These are phyloP conservation scores for Vollenhovia emeryi DNA, from an alignment of 1,140 invertebrate species.

Conservation along the genomic window DNA sequence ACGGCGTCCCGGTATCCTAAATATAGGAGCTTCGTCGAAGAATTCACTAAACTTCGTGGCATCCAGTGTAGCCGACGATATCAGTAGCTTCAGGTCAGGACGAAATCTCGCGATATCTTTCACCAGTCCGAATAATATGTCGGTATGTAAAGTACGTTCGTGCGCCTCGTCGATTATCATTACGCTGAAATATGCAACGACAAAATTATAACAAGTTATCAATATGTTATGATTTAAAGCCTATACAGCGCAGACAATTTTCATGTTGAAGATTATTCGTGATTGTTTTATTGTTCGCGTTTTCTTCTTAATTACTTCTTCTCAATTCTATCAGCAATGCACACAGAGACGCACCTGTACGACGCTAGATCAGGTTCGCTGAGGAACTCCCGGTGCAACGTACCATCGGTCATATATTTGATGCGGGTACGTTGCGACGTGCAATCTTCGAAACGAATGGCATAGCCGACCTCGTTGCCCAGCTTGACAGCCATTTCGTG, in stretches of 20 bases:
- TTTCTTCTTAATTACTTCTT: neutral
- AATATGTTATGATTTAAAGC: neutral
- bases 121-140: slow-evolving; percentile 98
- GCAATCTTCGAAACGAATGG: slow-evolving; percentile 99
- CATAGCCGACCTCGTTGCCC: slow-evolving; percentile 99
- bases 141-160: slow-evolving; percentile 98
- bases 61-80: slow-evolving; percentile 99
- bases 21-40: slow-evolving; percentile 99
- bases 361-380: slow-evolving; percentile 97
- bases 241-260: neutral
- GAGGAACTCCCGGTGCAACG: slow-evolving; percentile 98
- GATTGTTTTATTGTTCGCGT: neutral
- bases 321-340: neutral
- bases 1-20: slow-evolving; percentile 96
- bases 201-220: slow-evolving; percentile 24
- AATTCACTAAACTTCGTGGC: slow-evolving; percentile 99
- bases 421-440: slow-evolving; percentile 97
- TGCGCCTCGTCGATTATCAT: slow-evolving; percentile 99
- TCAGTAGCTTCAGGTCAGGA: slow-evolving; percentile 97
- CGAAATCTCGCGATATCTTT: slow-evolving; percentile 99
- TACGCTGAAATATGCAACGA: slow-evolving; percentile 88
- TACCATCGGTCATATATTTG: slow-evolving; percentile 99
- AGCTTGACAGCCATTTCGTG: slow-evolving; percentile 99
- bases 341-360: slow-evolving; percentile 88
- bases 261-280: neutral